phyloP scores from a whole-genome alignment of 2,888 invertebrate genomes.

The Lypha dubia region DNA sequence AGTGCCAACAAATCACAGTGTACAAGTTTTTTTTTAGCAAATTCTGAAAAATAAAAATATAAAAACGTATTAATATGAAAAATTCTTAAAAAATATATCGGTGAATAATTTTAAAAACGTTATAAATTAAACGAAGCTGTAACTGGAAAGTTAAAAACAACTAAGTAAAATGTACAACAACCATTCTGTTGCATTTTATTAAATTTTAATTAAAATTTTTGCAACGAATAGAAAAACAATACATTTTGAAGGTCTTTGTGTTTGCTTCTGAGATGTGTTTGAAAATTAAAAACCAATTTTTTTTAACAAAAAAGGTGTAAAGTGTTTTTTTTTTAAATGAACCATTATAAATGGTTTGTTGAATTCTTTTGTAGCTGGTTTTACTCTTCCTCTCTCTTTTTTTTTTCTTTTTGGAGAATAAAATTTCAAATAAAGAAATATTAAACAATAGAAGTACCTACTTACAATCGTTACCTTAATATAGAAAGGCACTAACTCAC shows the following conservation, averaged over 20 bases:
- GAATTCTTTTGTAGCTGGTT: neutral
- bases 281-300: neutral
- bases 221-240: neutral
- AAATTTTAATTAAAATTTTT: neutral
- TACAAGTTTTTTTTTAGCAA: neutral
- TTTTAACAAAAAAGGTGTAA: slow-evolving; percentile 9
- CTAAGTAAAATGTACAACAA: neutral
- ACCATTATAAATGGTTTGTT: slow-evolving; percentile 32
- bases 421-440: neutral
- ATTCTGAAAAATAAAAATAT: neutral
- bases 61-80: no score
- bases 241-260: slow-evolving; percentile 36
- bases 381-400: neutral
- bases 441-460: neutral
- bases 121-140: neutral
- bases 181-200: neutral
- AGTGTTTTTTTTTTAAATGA: slow-evolving; percentile 29
- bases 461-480: no score
- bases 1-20: neutral
- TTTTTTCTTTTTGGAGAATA: neutral
- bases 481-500: neutral
- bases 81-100: no score
- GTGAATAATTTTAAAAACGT: no score
- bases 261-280: slow-evolving; percentile 1
- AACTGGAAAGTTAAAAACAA: neutral